Evolutionary conservation across 2,888 invertebrate species (phyloP).

Genomic region (Andrena fulva): DNA sequence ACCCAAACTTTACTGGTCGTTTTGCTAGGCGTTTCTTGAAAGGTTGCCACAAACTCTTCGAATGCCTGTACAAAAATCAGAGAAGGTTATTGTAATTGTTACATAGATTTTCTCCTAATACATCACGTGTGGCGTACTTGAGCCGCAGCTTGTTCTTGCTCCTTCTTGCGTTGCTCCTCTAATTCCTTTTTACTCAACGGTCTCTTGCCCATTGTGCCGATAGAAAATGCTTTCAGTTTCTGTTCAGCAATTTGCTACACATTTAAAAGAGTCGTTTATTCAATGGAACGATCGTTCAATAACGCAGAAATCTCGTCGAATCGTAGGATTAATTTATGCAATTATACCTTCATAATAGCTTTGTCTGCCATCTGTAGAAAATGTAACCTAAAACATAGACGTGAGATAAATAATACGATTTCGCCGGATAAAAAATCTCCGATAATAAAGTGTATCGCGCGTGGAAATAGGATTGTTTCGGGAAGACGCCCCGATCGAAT

Average conservation of each 20-base stretch:
- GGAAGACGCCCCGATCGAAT: not conserved
- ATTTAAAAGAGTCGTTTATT: constrained; percentile 25
- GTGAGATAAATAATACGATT: not conserved
- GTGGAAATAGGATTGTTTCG: not conserved
- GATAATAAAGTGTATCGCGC: not conserved
- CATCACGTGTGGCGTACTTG: constrained; percentile 87
- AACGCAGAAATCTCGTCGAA: not conserved
- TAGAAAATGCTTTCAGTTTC: constrained; percentile 91
- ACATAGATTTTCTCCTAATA: not conserved
- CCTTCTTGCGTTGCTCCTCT: constrained; percentile 94
- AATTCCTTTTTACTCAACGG: constrained; percentile 92
- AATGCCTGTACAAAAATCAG: constrained; percentile 88
- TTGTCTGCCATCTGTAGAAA: constrained; percentile 81
- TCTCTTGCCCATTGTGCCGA: constrained; percentile 91
- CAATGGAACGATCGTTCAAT: not conserved
- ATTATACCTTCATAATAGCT: constrained; percentile 81
- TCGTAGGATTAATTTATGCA: constrained; percentile 26
- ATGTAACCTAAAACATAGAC: constrained; percentile 63
- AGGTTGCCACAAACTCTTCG: constrained; percentile 98
- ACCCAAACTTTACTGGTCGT: constrained; percentile 97
- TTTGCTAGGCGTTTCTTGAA: constrained; percentile 93
- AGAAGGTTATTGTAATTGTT: not conserved
- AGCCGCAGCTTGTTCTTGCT: constrained; percentile 96
- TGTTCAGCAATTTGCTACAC: constrained; percentile 89
- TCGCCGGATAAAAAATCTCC: not conserved